A percentile compares a stretch with the other conserved stretches of the same genome.
phyloP scores from a whole-genome alignment of 2,113 vertebrate genomes.

The Austrofundulus limnaeus region DNA sequence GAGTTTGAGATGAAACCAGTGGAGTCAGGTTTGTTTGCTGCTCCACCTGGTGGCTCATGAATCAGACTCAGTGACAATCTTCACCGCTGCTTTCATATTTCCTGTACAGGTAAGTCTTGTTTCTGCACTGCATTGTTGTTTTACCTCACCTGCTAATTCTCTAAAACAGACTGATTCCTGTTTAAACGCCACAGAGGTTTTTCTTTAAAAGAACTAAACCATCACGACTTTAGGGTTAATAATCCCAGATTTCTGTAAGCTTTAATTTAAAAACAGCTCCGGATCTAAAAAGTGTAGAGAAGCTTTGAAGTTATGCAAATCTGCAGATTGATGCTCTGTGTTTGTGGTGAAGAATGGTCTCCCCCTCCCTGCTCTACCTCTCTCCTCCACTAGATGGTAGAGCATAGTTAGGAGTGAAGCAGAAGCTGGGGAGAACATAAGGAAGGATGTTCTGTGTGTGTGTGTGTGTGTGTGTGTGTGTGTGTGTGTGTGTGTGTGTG shows the following conservation, averaged over 20 bases:
- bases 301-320: background rate
- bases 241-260: background rate
- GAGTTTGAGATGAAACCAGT: background rate
- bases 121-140: slow-evolving; percentile 1
- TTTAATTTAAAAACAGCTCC: background rate
- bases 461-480: slow-evolving; percentile 1
- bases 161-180: background rate
- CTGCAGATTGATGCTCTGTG: background rate
- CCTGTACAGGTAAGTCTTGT: background rate
- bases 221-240: background rate
- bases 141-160: slow-evolving; percentile 11
- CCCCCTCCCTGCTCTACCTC: slow-evolving; percentile 50
- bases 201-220: background rate
- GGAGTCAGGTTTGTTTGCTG: slow-evolving; percentile 30
- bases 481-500: slow-evolving; percentile 1
- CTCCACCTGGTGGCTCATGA: slow-evolving; percentile 60
- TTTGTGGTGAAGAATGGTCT: slow-evolving; percentile 5
- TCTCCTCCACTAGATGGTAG: slow-evolving; percentile 78
- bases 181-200: slow-evolving; percentile 5
- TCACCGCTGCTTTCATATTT: background rate
- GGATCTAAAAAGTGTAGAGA: background rate
- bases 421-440: background rate
- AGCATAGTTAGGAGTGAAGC: slow-evolving; percentile 61
- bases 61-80: background rate
- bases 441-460: background rate